Evolutionary conservation across 2,888 invertebrate species (phyloP), one percentile per base, ranked within the genome.

Genomic region (Lasius platythorax): DNA sequence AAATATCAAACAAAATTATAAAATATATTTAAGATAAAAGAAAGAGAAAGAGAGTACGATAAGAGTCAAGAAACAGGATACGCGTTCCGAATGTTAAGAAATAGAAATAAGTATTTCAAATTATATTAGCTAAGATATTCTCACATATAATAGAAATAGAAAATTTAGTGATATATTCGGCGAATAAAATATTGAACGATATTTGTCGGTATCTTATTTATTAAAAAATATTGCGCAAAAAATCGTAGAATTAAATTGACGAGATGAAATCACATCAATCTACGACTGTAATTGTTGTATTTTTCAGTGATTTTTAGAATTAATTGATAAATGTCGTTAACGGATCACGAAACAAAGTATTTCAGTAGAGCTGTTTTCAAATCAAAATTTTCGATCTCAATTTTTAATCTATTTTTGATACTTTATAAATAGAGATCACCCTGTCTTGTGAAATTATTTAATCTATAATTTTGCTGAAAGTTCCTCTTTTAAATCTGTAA

Each of bases 11-110:
- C 12, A 30, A 78, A 70, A 70, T 79, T 79, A 79, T 72, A 37
- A 61, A 73, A 61, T 46, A 61, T 79, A 72, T 30, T 33, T 46
- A 43, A 46, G 12, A 43, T 72, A n/a, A 46, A 73, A 46, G n/a
- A 33, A 3, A 50, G 18, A 50, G 8, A 50, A 50, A 6, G 18
- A 46, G 37, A 37, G 23, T 37, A 15, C 30, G 15, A 66, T 37
- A 66, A 37, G 3, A 64, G 12, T n/a, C 58, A 64, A 66, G 28
- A 40, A 18, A 53, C 12, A 37, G 12, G 23, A 15, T 33, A 23
- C 30, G 33, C 23, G 43, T 46, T 6, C 28, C 12, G 23, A n/a
- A 56, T 58, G 12, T 40, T 8, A 43, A 78, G 30, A 46, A 64
- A 15, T 63, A 15, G 6, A 40, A 23, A 74, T 73, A 23, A 37